Evolutionary conservation across 2,888 invertebrate genomes (phyloP).

Genomic region (Troides helena): DNA sequence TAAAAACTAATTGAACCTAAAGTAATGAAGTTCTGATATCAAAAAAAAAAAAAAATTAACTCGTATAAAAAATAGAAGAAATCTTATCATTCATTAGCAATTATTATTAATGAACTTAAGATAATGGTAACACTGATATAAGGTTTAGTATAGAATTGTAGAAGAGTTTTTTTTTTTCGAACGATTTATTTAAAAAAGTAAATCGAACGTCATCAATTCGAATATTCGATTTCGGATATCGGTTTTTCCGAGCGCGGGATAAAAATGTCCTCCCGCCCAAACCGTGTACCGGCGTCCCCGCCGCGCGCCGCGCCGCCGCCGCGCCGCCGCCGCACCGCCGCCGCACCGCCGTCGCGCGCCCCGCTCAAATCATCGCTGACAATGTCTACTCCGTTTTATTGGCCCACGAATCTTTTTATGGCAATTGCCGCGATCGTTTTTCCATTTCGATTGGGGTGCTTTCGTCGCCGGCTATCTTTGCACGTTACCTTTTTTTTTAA

Average conservation of each 20-base stretch:
- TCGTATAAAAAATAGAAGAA: too few relatives aligned
- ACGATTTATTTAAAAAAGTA: conserved; percentile 39
- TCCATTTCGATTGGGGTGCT: conserved; percentile 69
- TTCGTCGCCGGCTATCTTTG: conserved; percentile 44
- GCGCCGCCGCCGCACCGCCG: conserved; percentile 30
- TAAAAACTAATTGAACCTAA: too few relatives aligned
- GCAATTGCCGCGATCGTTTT: conserved; percentile 71
- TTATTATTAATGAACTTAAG: too few relatives aligned
- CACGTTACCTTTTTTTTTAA: conserved; percentile 29
- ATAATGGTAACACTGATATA: too few relatives aligned
- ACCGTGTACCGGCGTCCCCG: conserved; percentile 58
- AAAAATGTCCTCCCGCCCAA: conserved; percentile 76
- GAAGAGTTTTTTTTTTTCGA: background rate
- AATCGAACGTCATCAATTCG: conserved; percentile 66
- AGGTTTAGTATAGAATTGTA: background rate
- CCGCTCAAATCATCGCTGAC: conserved; percentile 68
- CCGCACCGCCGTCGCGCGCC: conserved; percentile 39
- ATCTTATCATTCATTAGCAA: too few relatives aligned
- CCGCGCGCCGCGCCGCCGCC: conserved; percentile 39
- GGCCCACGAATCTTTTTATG: conserved; percentile 73
- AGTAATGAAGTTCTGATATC: too few relatives aligned
- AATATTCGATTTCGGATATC: conserved; percentile 43
- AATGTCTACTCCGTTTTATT: conserved; percentile 72
- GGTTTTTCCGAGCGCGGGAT: conserved; percentile 62
- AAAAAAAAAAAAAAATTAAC: too few relatives aligned